Conservation (phyloP, 2,888 invertebrate species). For the Nasonovia ribisnigri region DNA sequence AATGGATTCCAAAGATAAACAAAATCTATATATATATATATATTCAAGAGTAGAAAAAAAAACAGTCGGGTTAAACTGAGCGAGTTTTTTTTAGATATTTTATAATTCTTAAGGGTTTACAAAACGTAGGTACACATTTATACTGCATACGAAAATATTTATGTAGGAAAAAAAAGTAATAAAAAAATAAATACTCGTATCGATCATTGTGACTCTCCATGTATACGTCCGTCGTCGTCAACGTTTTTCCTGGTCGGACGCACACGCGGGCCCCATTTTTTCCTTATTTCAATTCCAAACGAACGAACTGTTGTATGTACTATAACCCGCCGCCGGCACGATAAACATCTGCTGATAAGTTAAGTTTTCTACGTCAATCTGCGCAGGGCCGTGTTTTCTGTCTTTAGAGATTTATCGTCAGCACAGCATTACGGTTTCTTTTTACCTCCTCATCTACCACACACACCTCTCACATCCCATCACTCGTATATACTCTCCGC, state of each 20-base stretch:
- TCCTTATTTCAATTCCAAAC: constrained; percentile 47
- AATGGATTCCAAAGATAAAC: neutral
- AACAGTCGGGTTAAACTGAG: constrained; percentile 13
- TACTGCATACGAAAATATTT: constrained; percentile 35
- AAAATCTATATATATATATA: neutral
- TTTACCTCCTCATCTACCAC: neutral
- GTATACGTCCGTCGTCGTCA: constrained; percentile 2
- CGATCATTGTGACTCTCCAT: constrained; percentile 48
- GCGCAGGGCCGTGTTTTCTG: constrained; percentile 54
- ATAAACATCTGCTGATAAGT: constrained; percentile 64
- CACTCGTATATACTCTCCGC: neutral
- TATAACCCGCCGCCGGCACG: constrained; percentile 20
- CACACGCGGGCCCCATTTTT: constrained; percentile 13
- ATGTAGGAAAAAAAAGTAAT: neutral
- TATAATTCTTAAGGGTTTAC: constrained; percentile 28
- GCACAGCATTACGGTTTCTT: constrained; percentile 56
- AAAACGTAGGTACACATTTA: neutral
- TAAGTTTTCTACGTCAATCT: constrained; percentile 63
- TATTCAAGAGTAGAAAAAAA: neutral
- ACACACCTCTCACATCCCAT: neutral
- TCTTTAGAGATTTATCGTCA: constrained; percentile 63
- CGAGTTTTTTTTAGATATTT: constrained; percentile 24
- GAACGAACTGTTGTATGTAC: constrained; percentile 14
- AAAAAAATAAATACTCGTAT: constrained; percentile 55
- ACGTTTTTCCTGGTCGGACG: constrained; percentile 39